Evolutionary conservation across 1,140 invertebrate genomes (phyloP), one percentile per base, ranked within the genome.

Genomic region (Eumaeus atala): DNA sequence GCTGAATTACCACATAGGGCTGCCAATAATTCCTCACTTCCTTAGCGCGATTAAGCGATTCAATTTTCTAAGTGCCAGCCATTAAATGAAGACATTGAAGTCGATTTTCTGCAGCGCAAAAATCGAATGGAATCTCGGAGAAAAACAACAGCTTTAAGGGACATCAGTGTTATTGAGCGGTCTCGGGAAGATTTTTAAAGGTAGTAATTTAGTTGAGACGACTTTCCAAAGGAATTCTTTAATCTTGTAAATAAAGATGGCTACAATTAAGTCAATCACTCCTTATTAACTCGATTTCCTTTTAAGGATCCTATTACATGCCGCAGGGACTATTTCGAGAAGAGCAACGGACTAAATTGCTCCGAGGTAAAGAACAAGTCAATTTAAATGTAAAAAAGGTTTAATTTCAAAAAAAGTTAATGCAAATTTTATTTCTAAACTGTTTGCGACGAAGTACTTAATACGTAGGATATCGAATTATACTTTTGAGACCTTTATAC

Each of bases 381-480:
- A 77, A 84, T 84, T 84, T 80, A 77, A 78, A 84, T 82, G 74
- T 74, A 72, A 80, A 82, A 81, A 69, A 72, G 75, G 71, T 74
- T 82, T 75, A 63, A 76, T 79, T 79, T 70, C 68, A 70, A 64
- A n/a, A 79, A 78, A 44, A 44, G 40, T 44, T 44, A 44, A 44
- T 44, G 40, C 17, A 44, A 44, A 44, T 44, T 44, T 44, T 44
- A 44, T 44, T 44, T 44, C 40, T 44, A 17, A 44, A 9, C 14
- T 18, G n/a, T 17, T 44, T 44, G 17, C 40, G 14, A 44, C 7
- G 12, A 14, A 44, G 14, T 16, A 9, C 12, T 3, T n/a, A 16
- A 44, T 16, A 16, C 40, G 8, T 28, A 28, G 21, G 2, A n/a
- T n/a, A 28, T 28, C 6, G 21, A 28, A 28, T 28, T 28, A 28